Evolutionary conservation across 2,113 vertebrate genomes (phyloP).

Genomic region (Grus americana): DNA sequence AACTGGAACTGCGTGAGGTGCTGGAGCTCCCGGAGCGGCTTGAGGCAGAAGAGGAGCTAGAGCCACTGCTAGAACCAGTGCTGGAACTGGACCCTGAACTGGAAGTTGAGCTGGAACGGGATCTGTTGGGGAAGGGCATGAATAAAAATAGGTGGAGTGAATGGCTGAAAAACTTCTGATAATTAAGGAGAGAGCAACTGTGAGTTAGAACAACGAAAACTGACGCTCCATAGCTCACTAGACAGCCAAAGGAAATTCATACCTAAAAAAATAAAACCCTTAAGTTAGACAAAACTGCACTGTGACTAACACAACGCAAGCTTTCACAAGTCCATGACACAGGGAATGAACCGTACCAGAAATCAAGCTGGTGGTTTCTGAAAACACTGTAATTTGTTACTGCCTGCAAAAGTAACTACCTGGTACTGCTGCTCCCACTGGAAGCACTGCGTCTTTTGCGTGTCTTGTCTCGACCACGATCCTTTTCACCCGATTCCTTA

Average conservation of each 20-base stretch:
- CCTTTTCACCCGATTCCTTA: slow-evolving; percentile 90
- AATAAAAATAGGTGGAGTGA: background rate
- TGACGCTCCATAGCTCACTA: background rate
- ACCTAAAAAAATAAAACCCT: background rate
- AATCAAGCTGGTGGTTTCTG: background rate
- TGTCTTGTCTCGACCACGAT: slow-evolving; percentile 89
- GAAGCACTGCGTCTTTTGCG: slow-evolving; percentile 93
- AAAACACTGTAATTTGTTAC: background rate
- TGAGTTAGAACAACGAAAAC: background rate
- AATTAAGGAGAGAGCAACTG: background rate
- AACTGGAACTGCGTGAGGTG: slow-evolving; percentile 92
- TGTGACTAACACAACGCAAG: background rate
- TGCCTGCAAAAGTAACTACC: slow-evolving; percentile 20
- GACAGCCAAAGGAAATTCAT: background rate
- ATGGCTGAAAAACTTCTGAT: background rate
- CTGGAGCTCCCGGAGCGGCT: slow-evolving; percentile 94
- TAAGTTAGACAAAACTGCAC: background rate
- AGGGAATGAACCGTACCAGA: background rate
- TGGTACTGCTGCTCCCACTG: slow-evolving; percentile 92
- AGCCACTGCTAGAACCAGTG: slow-evolving; percentile 94
- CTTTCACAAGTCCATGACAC: background rate
- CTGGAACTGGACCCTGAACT: slow-evolving; percentile 96
- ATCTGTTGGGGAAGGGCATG: slow-evolving; percentile 25
- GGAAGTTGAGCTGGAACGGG: slow-evolving; percentile 90
- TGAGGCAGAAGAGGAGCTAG: slow-evolving; percentile 93